phyloP scores from a whole-genome alignment of 2,113 vertebrate species.

The Melanostigma gelatinosum region DNA sequence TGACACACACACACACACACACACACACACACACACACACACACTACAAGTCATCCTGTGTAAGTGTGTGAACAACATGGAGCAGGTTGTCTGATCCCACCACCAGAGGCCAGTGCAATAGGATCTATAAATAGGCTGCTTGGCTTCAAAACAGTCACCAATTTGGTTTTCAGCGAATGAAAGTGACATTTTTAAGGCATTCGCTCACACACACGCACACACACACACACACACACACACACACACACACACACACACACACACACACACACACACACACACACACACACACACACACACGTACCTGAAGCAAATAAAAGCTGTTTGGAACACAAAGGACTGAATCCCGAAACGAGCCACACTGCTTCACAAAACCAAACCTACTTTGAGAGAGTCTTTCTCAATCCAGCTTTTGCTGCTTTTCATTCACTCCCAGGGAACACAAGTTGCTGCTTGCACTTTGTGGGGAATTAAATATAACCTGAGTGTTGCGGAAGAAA shows the following conservation, averaged over 20 bases:
- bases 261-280: not conserved
- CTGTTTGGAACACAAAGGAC: constrained; percentile 19
- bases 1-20: not conserved
- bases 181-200: constrained; percentile 32
- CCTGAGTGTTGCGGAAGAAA: not conserved
- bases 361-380: constrained; percentile 37
- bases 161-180: constrained; percentile 42
- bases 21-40: constrained; percentile 19
- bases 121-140: constrained; percentile 47
- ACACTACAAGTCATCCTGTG: not conserved
- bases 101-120: constrained; percentile 46
- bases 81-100: constrained; percentile 47
- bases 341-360: constrained; percentile 25
- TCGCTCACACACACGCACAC: not conserved
- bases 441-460: constrained; percentile 30
- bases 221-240: not conserved
- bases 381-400: constrained; percentile 8
- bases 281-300: not conserved
- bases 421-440: constrained; percentile 17
- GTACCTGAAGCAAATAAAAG: constrained; percentile 32
- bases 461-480: constrained; percentile 30
- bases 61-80: constrained; percentile 2
- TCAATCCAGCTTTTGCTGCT: not conserved
- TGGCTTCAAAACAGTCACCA: constrained; percentile 38
- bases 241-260: too few species aligned